Evolutionary conservation across 2,888 invertebrate species (phyloP).

Genomic region (Ethmia dodecea): DNA sequence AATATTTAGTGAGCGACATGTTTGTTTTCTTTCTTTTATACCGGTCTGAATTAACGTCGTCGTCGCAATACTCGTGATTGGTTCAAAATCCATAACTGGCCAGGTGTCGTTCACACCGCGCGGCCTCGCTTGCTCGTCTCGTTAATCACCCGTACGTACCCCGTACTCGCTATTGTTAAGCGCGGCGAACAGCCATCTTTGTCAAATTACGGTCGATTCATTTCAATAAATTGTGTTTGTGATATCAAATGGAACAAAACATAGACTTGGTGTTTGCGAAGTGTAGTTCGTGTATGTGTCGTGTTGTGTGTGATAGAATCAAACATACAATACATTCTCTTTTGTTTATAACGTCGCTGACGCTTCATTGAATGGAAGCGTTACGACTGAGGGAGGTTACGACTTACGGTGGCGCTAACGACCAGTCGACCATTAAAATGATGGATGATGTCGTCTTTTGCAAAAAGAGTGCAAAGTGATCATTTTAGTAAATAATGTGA

Average conservation of each 20-base stretch:
- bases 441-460: constrained; percentile 70
- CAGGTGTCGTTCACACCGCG: constrained; percentile 79
- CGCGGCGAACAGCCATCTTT: constrained; percentile 75
- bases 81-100: constrained; percentile 78
- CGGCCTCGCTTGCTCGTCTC: constrained; percentile 63
- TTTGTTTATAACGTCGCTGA: constrained; percentile 65
- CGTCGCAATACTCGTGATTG: no score
- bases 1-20: constrained; percentile 61
- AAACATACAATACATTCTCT: constrained; percentile 69
- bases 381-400: constrained; percentile 63
- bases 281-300: constrained; percentile 36
- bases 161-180: constrained; percentile 75
- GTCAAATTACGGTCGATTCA: constrained; percentile 71
- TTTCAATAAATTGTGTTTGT: constrained; percentile 54
- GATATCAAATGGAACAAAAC: constrained; percentile 60
- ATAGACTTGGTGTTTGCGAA: constrained; percentile 41
- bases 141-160: constrained; percentile 75
- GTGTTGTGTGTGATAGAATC: constrained; percentile 38
- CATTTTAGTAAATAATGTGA: constrained; percentile 66
- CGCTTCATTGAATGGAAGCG: constrained; percentile 72
- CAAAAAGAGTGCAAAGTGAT: constrained; percentile 69
- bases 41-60: constrained; percentile 76
- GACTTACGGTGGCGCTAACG: constrained; percentile 66
- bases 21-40: constrained; percentile 76
- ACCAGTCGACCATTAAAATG: constrained; percentile 72